These are phyloP conservation scores for Chalcosyrphus nemorum DNA, from an alignment of 2,888 invertebrate species.

Conservation along the genomic window DNA sequence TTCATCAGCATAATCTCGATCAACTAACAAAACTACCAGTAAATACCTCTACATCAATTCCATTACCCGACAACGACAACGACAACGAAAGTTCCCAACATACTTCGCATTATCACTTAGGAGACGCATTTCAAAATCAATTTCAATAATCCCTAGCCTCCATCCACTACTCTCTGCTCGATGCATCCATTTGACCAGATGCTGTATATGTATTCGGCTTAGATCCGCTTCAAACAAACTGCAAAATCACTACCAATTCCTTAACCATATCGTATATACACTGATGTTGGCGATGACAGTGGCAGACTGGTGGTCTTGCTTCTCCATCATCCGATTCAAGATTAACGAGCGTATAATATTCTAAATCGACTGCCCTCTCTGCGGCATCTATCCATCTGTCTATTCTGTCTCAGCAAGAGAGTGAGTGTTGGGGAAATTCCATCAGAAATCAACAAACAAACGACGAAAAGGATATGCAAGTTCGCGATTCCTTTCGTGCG, in stretches of 20 bases:
- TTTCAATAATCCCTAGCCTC: conserved; percentile 67
- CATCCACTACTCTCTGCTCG: neutral
- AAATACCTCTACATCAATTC: conserved; percentile 63
- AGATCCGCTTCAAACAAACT: conserved; percentile 62
- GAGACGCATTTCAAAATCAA: conserved; percentile 67
- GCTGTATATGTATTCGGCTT: conserved; percentile 37
- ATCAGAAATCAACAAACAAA: conserved; percentile 63
- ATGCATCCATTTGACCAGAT: conserved; percentile 60
- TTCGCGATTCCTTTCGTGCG: conserved; percentile 56
- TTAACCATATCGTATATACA: conserved; percentile 31
- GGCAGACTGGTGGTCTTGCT: conserved; percentile 16
- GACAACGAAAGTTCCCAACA: conserved; percentile 49
- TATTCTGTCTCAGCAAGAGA: neutral
- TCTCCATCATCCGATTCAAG: conserved; percentile 53
- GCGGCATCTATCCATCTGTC: neutral
- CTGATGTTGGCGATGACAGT: conserved; percentile 9
- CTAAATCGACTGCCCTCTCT: conserved; percentile 41
- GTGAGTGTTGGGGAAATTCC: conserved; percentile 60
- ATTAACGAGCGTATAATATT: conserved; percentile 72
- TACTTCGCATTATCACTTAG: conserved; percentile 62
- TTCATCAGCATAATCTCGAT: conserved; percentile 62
- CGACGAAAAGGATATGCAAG: conserved; percentile 50
- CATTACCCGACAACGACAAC: conserved; percentile 52
- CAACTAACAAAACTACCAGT: conserved; percentile 27
- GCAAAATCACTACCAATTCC: conserved; percentile 68